phyloP scores from a whole-genome alignment of 92 coral and sea anemone genomes.

The Meandrina meandrites region DNA sequence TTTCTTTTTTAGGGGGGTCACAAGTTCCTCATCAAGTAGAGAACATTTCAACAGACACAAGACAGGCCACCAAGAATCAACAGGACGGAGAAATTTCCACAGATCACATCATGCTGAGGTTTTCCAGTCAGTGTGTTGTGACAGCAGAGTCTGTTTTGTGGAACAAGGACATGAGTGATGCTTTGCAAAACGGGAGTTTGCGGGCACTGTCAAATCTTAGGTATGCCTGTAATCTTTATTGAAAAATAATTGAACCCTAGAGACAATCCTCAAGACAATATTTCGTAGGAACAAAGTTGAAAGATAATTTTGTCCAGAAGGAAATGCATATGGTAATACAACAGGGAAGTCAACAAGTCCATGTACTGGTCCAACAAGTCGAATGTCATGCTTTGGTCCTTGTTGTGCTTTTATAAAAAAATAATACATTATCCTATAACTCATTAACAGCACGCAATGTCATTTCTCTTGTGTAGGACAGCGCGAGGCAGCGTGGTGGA shows the following conservation, averaged over 20 bases:
- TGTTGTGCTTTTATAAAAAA: too few relatives aligned
- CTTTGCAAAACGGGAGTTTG: constrained; percentile 61
- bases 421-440: neutral
- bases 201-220: constrained; percentile 56
- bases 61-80: neutral
- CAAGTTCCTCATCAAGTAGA: neutral
- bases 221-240: constrained; percentile 25
- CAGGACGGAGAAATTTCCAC: neutral
- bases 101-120: constrained; percentile 62
- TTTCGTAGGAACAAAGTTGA: too few relatives aligned
- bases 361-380: too few relatives aligned
- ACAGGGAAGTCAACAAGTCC: too few relatives aligned
- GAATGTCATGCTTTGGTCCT: too few relatives aligned
- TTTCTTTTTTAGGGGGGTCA: neutral
- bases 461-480: constrained; percentile 34
- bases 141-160: constrained; percentile 80
- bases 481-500: too few relatives aligned
- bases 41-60: neutral
- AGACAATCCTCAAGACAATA: too few relatives aligned
- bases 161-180: constrained; percentile 63
- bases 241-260: too few relatives aligned
- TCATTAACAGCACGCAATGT: too few relatives aligned
- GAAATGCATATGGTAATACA: too few relatives aligned
- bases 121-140: constrained; percentile 83
- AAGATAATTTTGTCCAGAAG: too few relatives aligned